phyloP scores from a whole-genome alignment of 1,140 invertebrate genomes.

The honey bee (Apis mellifera) region DNA sequence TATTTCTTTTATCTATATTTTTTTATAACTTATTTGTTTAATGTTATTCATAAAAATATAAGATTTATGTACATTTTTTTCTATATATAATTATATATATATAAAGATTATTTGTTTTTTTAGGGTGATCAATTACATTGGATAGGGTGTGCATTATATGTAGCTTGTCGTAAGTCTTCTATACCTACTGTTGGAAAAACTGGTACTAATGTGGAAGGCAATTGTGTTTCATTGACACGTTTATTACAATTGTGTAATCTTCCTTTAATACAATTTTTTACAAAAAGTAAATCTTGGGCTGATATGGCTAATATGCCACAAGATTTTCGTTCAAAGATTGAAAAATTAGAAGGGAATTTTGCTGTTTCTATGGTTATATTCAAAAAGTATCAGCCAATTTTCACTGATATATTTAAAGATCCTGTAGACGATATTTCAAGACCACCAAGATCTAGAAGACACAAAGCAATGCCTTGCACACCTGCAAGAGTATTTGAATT shows the following conservation, averaged over 20 bases:
- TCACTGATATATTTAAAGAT: conserved; percentile 90
- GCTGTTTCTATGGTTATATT: conserved; percentile 97
- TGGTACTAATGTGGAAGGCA: conserved; percentile 90
- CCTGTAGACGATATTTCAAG: conserved; percentile 83
- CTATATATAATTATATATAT: conserved; percentile 5
- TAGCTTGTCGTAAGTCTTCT: conserved; percentile 91
- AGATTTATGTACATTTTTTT: not conserved
- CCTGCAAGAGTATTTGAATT: conserved; percentile 94
- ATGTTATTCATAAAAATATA: not conserved
- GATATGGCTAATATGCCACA: conserved; percentile 95
- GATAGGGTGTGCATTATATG: conserved; percentile 97
- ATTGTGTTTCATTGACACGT: conserved; percentile 95
- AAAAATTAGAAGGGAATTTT: conserved; percentile 95
- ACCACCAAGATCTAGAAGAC: conserved; percentile 84
- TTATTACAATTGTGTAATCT: conserved; percentile 94
- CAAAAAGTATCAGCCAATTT: conserved; percentile 96
- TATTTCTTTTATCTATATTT: not conserved
- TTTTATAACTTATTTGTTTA: not conserved
- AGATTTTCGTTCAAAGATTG: conserved; percentile 93
- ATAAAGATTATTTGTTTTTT: conserved; percentile 59
- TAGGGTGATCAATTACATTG: conserved; percentile 96
- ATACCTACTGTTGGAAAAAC: conserved; percentile 90
- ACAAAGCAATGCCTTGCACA: conserved; percentile 89
- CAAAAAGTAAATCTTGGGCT: conserved; percentile 97
- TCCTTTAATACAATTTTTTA: conserved; percentile 96